Evolutionary conservation across 2,797 vertebrate species (phyloP).

Genomic region (Xenops minutus): DNA sequence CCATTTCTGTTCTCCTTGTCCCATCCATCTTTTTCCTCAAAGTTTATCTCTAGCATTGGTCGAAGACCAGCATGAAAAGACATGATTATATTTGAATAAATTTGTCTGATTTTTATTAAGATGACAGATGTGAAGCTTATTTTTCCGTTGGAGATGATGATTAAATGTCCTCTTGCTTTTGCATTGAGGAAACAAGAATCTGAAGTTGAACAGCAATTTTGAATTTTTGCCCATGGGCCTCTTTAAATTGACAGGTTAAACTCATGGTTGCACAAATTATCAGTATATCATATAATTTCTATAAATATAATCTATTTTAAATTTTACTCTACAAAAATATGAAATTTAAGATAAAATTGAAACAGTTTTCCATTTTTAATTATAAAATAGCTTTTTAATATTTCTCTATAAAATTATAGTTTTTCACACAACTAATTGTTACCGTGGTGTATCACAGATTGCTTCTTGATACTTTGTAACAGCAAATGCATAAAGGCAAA

Average conservation of each 20-base stretch:
- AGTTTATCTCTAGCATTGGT: background rate
- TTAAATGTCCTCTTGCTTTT: constrained; percentile 2
- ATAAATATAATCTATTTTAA: background rate
- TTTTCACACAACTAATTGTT: background rate
- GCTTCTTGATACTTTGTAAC: background rate
- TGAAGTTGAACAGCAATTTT: background rate
- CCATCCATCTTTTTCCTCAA: background rate
- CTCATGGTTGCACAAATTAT: background rate
- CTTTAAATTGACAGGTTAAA: background rate
- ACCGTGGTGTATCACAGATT: background rate
- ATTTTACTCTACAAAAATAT: background rate
- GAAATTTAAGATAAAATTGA: background rate
- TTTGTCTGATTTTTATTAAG: constrained; percentile 14
- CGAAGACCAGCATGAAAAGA: background rate
- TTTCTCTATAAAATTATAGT: background rate
- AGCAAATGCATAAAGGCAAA: background rate
- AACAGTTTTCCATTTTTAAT: background rate
- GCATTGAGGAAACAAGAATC: background rate
- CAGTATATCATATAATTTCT: background rate
- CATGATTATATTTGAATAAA: constrained; percentile 6
- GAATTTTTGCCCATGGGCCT: background rate
- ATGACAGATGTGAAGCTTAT: background rate
- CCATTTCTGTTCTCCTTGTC: background rate
- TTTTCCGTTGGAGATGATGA: background rate
- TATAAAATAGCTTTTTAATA: background rate